These are phyloP conservation scores for Lagopus muta DNA, from an alignment of 2,113 vertebrate species.

Conservation along the genomic window DNA sequence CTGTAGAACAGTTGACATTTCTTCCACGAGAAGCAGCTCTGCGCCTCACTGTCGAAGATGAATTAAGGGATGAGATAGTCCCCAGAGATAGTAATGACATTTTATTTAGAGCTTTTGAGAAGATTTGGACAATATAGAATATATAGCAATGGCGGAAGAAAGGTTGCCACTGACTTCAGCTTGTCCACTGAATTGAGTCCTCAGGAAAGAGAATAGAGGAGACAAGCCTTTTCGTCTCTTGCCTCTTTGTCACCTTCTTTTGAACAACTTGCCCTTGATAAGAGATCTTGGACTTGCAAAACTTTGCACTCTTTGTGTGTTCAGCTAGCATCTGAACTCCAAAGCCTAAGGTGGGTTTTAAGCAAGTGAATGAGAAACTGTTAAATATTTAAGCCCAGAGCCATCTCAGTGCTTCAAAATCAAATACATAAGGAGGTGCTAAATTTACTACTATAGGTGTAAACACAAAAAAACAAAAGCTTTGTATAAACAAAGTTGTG, in stretches of 20 bases:
- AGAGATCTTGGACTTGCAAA: not conserved
- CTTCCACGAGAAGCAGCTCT: not conserved
- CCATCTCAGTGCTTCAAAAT: not conserved
- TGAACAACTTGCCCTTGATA: not conserved
- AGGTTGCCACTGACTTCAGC: not conserved
- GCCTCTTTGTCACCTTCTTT: not conserved
- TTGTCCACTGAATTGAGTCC: not conserved
- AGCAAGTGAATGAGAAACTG: not conserved
- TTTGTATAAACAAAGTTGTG: no score
- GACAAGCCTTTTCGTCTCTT: not conserved
- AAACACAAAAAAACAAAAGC: not conserved
- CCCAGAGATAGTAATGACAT: not conserved
- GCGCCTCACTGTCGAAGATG: not conserved
- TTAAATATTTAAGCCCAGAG: not conserved
- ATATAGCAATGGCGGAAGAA: not conserved
- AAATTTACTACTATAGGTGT: not conserved
- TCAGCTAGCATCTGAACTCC: not conserved
- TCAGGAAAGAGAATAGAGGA: not conserved
- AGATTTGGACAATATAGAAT: not conserved
- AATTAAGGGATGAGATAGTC: not conserved
- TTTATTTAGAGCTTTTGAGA: not conserved
- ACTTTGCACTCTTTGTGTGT: fast-evolving
- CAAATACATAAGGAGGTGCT: not conserved
- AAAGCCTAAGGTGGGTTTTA: not conserved
- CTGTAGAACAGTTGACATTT: not conserved